These are phyloP conservation scores for Trididemnum miniatum DNA, from an alignment of 23 tunicate genomes.

Conservation along the genomic window DNA sequence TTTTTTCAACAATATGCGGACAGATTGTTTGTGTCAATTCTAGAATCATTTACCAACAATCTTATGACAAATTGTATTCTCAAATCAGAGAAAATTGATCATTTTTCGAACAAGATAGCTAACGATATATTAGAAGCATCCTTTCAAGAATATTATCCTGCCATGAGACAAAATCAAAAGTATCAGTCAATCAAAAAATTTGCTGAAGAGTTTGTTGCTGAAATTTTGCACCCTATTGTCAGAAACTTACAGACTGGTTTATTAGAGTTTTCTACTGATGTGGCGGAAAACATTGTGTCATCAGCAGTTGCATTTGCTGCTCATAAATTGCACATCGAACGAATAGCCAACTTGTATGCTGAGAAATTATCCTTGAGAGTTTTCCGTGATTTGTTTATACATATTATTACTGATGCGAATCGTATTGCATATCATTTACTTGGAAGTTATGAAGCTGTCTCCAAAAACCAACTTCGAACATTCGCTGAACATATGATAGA, in stretches of 20 bases:
- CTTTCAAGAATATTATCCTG: neutral
- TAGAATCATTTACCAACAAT: neutral
- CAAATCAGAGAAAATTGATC: neutral
- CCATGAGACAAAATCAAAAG: neutral
- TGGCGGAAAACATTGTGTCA: neutral
- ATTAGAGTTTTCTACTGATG: neutral
- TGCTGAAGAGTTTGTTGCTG: neutral
- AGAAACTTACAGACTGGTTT: neutral
- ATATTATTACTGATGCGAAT: slow-evolving; percentile 26
- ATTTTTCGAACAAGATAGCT: neutral
- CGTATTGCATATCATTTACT: slow-evolving; percentile 24
- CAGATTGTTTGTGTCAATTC: slow-evolving; percentile 9
- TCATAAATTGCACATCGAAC: neutral
- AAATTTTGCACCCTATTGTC: neutral
- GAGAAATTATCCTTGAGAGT: slow-evolving; percentile 30
- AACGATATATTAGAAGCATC: neutral
- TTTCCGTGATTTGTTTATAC: slow-evolving; percentile 32
- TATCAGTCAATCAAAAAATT: neutral
- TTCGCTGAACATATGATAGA: slow-evolving; percentile 24
- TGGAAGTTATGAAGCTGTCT: slow-evolving; percentile 37
- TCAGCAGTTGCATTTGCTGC: neutral
- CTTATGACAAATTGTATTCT: slow-evolving; percentile 10
- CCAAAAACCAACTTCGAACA: slow-evolving; percentile 21
- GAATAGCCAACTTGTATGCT: slow-evolving; percentile 6
- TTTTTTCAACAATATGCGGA: neutral